phyloP scores from a whole-genome alignment of 2,888 invertebrate genomes.

The Automeris io region DNA sequence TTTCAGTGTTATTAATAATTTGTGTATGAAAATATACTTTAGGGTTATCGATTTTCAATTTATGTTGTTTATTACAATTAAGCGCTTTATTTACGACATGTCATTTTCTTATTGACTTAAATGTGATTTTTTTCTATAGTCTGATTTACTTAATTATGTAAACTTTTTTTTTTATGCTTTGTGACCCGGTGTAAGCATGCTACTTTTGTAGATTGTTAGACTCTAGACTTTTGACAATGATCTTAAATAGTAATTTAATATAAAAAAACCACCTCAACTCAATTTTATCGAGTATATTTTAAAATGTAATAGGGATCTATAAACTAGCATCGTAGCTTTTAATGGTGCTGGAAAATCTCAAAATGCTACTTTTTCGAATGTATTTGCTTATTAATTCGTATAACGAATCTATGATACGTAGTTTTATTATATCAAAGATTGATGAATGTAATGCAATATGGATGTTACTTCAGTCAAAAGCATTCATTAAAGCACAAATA shows the following conservation, averaged over 20 bases:
- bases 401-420: conserved; percentile 8
- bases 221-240: background rate
- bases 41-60: background rate
- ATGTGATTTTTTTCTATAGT: conserved; percentile 60
- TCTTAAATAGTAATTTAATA: conserved; percentile 31
- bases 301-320: conserved; percentile 29
- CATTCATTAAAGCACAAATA: no score
- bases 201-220: conserved; percentile 4
- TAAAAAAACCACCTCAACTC: conserved; percentile 68
- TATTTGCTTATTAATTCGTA: conserved; percentile 14
- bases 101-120: conserved; percentile 42
- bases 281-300: conserved; percentile 37
- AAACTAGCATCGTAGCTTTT: conserved; percentile 32
- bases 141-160: conserved; percentile 59
- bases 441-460: no score
- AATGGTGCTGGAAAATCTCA: conserved; percentile 41
- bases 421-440: no score
- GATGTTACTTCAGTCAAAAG: no score
- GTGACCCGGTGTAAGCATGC: conserved; percentile 10
- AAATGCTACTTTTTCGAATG: conserved; percentile 8
- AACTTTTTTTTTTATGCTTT: conserved; percentile 41
- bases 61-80: conserved; percentile 1
- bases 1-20: background rate
- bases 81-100: conserved; percentile 18
- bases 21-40: background rate